Base-by-base conservation (phyloP, 2,113 vertebrate genomes). In the Leptodactylus fuscus region DNA sequence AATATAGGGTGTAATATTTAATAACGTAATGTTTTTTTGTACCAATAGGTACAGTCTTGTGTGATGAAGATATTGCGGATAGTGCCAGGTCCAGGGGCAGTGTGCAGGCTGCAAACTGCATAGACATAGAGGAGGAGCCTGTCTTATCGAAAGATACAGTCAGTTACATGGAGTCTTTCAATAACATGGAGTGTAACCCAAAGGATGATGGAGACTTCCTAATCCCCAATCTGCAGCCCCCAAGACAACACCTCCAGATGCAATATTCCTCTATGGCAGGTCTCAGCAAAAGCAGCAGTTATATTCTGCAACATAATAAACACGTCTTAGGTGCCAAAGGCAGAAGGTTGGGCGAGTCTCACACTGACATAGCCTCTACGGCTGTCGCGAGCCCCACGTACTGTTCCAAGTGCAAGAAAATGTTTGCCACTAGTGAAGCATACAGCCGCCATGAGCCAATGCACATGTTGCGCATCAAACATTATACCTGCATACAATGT, bases 401-500 rank as follows among this genome's bases (percentile, higher is more conserved):
- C 75, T 78, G 75, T 15, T 55, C 75, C 20, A 78, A 58, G 49
- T 78, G 75, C 20, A 78, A 36, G 22, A 78, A 78, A 20, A 78
- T 78, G 75, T 78, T 78, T 15, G 75, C 75, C 49, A 78, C 75
- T 18, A 15, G 20, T 32, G 75, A 78, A 34, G 75, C 75, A 0
- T 78, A n/a, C 15, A 18, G 5, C 29, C 11, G 32, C 4, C 75
- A 78, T 22, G 75, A 78, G 75, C 49, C 75, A 32, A 78, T 78
- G 75, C 75, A 78, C 49, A 1, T 18, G 1, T n/a, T 58, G n/a
- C 34, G 8, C 20, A 12, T 2, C 51, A 89, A 87, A 53, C 55
- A 88, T 1, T 87, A 89, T 34, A 87, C 88, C 29, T 93, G 92
- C 13, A 34, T 55, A 24, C 87, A 89, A 12, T 91, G 87, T 53